A percentile compares a stretch with the other conserved stretches of the same genome.
phyloP scores from a whole-genome alignment of 1,140 invertebrate species.

The Doryteuthis pealeii region DNA sequence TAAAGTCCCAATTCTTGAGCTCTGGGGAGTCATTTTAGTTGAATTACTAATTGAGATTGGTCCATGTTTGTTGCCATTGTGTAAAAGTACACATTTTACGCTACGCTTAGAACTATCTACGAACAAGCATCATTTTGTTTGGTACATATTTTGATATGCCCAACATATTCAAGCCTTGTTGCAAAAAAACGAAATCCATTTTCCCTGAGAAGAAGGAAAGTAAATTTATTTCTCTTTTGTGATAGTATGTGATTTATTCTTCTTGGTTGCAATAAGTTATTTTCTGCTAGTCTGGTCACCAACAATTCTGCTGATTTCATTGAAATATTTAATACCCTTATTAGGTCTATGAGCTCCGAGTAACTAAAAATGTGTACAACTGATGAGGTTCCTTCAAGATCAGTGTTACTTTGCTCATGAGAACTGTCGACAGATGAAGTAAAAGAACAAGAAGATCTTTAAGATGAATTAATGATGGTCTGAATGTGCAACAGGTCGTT shows the following conservation, averaged over 20 bases:
- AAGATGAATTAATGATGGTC: background rate
- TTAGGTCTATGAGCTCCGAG: background rate
- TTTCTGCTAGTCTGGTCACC: background rate
- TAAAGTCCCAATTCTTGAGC: too few species aligned
- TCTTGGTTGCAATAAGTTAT: background rate
- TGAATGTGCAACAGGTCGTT: background rate
- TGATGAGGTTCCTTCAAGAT: too few species aligned
- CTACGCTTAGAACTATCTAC: background rate
- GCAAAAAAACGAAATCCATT: background rate
- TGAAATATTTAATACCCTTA: background rate
- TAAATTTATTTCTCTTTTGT: background rate
- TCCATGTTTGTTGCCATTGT: conserved; percentile 2
- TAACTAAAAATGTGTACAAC: background rate
- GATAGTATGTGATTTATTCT: background rate
- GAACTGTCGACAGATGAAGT: background rate
- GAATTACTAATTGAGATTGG: background rate
- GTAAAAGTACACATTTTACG: background rate
- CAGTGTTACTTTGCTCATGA: background rate
- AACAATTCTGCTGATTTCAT: conserved; percentile 1
- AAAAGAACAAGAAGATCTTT: background rate
- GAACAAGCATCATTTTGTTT: conserved; percentile 3
- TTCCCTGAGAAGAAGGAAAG: background rate
- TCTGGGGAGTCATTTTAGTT: background rate
- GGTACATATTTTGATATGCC: background rate
- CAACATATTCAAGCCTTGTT: background rate